Percentiles rank a stretch among this genome's conserved stretches.
These are phyloP conservation scores for Epizoanthus ramosus DNA, from an alignment of 92 coral and sea anemone genomes.

Conservation along the genomic window DNA sequence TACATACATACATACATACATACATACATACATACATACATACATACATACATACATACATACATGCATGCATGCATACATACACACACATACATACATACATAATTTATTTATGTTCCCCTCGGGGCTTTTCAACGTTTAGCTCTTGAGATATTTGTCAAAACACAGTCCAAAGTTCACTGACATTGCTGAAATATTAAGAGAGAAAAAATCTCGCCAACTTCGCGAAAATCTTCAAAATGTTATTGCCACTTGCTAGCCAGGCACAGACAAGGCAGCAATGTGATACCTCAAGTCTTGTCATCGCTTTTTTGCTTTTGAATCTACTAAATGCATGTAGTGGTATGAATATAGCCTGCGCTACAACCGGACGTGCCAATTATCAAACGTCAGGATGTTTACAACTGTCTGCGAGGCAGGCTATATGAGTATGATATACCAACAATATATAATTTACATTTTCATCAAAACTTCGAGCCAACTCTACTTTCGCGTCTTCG, in stretches of 20 bases:
- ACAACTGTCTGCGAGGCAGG: too few relatives aligned
- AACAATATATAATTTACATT: constrained; percentile 23
- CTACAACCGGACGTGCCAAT: too few relatives aligned
- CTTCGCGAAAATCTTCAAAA: neutral
- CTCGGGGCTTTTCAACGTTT: neutral
- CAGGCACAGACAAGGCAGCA: neutral
- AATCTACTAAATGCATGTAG: constrained; percentile 1
- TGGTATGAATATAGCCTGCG: constrained; percentile 16
- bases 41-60: too few relatives aligned
- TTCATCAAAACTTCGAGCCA: constrained; percentile 2
- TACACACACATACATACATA: too few relatives aligned
- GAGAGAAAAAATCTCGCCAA: too few relatives aligned
- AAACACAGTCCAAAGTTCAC: neutral
- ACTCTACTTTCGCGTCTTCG: constrained; percentile 17
- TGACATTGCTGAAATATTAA: too few relatives aligned
- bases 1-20: too few relatives aligned
- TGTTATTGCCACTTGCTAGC: too few relatives aligned
- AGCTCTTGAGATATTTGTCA: constrained; percentile 21
- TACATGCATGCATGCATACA: too few relatives aligned
- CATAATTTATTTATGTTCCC: too few relatives aligned
- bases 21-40: too few relatives aligned
- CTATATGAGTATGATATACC: constrained; percentile 11
- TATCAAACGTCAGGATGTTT: too few relatives aligned
- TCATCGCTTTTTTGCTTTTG: constrained; percentile 16
- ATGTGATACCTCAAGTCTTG: constrained; percentile 23